Percentiles rank a stretch among this genome's conserved stretches.
Evolutionary conservation across 2,888 invertebrate species (phyloP).

Genomic region (Urechis unicinctus): DNA sequence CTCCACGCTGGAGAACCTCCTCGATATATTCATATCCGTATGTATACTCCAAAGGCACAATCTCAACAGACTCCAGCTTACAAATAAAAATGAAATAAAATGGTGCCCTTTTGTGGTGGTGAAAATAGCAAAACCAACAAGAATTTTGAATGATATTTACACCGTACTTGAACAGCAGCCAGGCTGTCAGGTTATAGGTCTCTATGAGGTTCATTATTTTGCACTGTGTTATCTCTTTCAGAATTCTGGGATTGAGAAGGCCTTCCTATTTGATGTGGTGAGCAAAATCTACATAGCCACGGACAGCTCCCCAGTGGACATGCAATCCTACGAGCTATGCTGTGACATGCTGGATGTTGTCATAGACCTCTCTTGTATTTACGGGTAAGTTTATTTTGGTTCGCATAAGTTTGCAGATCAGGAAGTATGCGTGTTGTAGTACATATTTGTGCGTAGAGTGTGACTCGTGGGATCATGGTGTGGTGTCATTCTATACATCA

Average conservation of each 20-base stretch:
- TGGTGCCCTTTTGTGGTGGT: no score
- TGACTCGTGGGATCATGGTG: no score
- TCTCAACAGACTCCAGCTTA: background rate
- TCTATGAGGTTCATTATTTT: background rate
- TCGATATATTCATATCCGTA: conserved; percentile 96
- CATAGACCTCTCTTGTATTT: conserved; percentile 97
- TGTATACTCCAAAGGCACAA: conserved; percentile 41
- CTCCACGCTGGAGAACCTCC: conserved; percentile 90
- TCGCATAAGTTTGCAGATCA: no score
- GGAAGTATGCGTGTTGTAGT: no score
- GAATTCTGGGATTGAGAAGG: conserved; percentile 99
- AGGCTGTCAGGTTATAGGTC: no score
- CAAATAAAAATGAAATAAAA: background rate
- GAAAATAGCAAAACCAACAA: no score
- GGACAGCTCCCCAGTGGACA: conserved; percentile 97
- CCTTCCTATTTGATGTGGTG: conserved; percentile 98
- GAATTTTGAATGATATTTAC: no score
- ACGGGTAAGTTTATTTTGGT: conserved; percentile 73
- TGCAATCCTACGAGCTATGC: conserved; percentile 99
- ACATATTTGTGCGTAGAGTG: no score
- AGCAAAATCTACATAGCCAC: conserved; percentile 95
- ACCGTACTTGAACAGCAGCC: no score
- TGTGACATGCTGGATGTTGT: conserved; percentile 99
- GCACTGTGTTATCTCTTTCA: conserved; percentile 51
- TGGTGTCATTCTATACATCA: no score